Evolutionary conservation across 1,140 invertebrate genomes (phyloP).

Genomic region (Lepidurus arcticus): DNA sequence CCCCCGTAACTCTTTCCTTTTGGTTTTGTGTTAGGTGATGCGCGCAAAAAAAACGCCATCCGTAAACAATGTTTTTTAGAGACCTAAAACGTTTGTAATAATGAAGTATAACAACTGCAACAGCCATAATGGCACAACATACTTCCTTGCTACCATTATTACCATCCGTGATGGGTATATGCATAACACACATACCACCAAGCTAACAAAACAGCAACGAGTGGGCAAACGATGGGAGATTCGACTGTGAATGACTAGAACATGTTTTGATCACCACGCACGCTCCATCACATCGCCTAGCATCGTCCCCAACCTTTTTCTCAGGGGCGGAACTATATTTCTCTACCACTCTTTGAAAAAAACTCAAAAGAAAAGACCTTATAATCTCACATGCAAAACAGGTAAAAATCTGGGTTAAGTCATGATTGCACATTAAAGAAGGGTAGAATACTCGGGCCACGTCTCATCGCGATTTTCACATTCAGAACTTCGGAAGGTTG

Average conservation of each 20-base stretch:
- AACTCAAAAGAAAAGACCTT: neutral
- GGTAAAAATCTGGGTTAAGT: constrained; percentile 8
- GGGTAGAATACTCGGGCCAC: neutral
- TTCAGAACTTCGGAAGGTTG: neutral
- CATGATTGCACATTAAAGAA: constrained; percentile 19
- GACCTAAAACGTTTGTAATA: constrained; percentile 19
- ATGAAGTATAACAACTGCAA: constrained; percentile 1
- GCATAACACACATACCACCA: neutral
- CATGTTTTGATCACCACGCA: neutral
- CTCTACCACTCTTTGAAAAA: neutral
- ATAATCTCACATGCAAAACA: constrained; percentile 6
- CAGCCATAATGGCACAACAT: constrained; percentile 14
- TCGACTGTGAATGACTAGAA: constrained; percentile 13
- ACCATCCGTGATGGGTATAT: neutral
- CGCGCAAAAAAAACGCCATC: neutral
- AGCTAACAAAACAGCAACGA: constrained; percentile 14
- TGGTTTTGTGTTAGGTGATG: neutral
- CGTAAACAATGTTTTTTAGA: neutral
- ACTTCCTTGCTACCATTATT: constrained; percentile 7
- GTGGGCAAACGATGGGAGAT: constrained; percentile 20
- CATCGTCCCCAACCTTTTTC: neutral
- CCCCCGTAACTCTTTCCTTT: too few relatives aligned
- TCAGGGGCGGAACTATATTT: neutral
- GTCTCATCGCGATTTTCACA: neutral
- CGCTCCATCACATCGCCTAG: neutral